phyloP scores from a whole-genome alignment of 1,140 invertebrate genomes.

The Calephelis nemesis region DNA sequence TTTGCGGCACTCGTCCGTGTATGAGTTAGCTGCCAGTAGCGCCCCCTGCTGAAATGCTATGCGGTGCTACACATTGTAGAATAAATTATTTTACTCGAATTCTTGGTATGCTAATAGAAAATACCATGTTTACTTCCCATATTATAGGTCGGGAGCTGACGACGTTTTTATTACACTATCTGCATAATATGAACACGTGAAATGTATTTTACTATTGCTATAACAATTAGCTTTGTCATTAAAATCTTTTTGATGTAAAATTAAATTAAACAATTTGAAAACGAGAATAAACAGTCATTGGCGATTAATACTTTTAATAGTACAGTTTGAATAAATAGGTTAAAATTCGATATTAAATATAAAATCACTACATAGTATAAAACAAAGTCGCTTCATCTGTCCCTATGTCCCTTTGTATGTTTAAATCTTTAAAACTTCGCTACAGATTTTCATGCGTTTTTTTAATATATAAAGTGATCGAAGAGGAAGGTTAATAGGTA shows the following conservation, averaged over 20 bases:
- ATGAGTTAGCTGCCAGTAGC: conserved; percentile 62
- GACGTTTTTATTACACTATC: conserved; percentile 4
- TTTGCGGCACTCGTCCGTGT: conserved; percentile 44
- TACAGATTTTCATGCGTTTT: too few relatives aligned
- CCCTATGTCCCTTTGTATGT: too few relatives aligned
- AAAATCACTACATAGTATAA: too few relatives aligned
- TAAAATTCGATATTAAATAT: too few relatives aligned
- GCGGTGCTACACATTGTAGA: conserved; percentile 56
- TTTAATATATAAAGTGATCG: too few relatives aligned
- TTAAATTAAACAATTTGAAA: not conserved
- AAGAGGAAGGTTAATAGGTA: too few relatives aligned
- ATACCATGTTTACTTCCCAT: conserved; percentile 13
- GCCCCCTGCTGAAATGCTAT: conserved; percentile 58
- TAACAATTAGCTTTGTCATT: not conserved
- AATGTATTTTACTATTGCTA: not conserved
- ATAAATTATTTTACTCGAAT: conserved; percentile 47
- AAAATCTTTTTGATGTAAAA: not conserved
- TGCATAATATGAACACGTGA: not conserved
- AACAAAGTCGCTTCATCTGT: too few relatives aligned
- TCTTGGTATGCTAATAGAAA: conserved; percentile 39
- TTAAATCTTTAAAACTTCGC: too few relatives aligned
- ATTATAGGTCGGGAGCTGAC: conserved; percentile 11
- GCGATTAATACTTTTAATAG: too few relatives aligned
- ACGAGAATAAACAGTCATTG: not conserved
- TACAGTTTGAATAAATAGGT: too few relatives aligned